A percentile compares a stretch with the other conserved stretches of the same genome.
phyloP scores from a whole-genome alignment of 2,888 invertebrate species.

The Lottia scabra region DNA sequence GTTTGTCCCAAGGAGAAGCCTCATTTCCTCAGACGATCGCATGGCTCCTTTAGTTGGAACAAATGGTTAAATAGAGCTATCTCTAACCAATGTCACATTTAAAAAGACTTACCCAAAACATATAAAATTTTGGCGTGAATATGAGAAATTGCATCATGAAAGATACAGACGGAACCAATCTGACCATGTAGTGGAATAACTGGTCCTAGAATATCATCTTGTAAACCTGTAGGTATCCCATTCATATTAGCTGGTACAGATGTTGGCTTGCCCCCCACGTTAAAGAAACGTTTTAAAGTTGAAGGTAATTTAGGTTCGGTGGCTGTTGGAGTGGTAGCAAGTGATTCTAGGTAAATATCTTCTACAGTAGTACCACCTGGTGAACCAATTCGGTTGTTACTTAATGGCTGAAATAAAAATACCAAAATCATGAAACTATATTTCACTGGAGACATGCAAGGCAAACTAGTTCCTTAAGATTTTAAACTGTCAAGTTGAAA shows the following conservation, averaged over 20 bases:
- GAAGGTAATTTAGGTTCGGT: constrained; percentile 39
- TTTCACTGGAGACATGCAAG: too few species aligned
- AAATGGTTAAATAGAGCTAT: too few species aligned
- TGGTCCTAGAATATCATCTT: constrained; percentile 74
- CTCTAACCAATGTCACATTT: neutral
- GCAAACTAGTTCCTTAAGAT: too few species aligned
- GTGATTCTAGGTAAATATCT: constrained; percentile 22
- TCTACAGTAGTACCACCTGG: constrained; percentile 33
- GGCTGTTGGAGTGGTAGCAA: constrained; percentile 19
- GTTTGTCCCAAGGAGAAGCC: too few species aligned
- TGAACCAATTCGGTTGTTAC: constrained; percentile 38
- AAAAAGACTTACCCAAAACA: constrained; percentile 58
- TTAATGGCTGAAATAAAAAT: constrained; percentile 37
- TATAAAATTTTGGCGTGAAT: constrained; percentile 68
- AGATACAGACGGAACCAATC: constrained; percentile 72
- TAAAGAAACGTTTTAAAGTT: constrained; percentile 41
- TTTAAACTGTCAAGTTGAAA: too few species aligned
- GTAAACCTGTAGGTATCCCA: constrained; percentile 72
- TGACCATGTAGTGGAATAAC: constrained; percentile 73
- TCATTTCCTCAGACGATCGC: too few species aligned
- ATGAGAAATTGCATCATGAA: constrained; percentile 69
- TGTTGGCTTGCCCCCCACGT: constrained; percentile 57
- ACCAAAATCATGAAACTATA: too few species aligned
- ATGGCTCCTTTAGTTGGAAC: too few species aligned
- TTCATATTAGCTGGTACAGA: constrained; percentile 72